Evolutionary conservation across 2,113 vertebrate species (phyloP), one percentile per base, ranked within the genome.

Genomic region (Phylloscopus trochilus): DNA sequence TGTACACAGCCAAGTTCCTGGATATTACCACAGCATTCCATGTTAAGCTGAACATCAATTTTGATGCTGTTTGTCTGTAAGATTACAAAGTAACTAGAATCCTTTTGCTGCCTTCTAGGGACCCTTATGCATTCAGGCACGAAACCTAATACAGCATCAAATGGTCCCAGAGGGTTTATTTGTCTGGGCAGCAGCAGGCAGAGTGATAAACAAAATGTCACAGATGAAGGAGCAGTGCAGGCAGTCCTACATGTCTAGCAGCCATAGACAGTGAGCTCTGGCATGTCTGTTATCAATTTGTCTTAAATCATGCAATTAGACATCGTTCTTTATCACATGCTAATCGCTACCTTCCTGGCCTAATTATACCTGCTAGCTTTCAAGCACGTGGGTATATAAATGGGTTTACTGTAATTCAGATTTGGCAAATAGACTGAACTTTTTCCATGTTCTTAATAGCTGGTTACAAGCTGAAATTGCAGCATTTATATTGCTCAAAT

Each of bases 101-200:
- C 8, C 13, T 81, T 41, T 77, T 83, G 31, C 55, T 93, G 59
- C 60, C 28, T 83, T 89, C 76, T 74, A 69, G 58, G 46, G 60
- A 69, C 56, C 31, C 64, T 78, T 59, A 30, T 13, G 39, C 18
- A 26, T 89, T 94, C 81, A 87, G 58, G 39, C 66, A 84, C 47
- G 20, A 84, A 92, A 91, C 37, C 51, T 86, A 63, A 63, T 75
- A 49, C 27, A 59, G 49, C 69, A 52, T 72, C 39, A 89, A 63
- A 84, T 75, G 13, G 35, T 89, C 69, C 60, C 66, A 68, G 52
- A 59, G 52, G 77, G 9, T 84, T 93, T 91, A 33, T 84, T 74
- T 87, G 51, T 73, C 51, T 82, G 66, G 44, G 62, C 35, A 89
- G 69, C 66, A 72, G 74, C 69, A 68, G 39, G 19, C 60, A 51